Evolutionary conservation across 1,140 invertebrate genomes (phyloP), one percentile per base, ranked within the genome.

Genomic region (Tetragnatha versicolor): DNA sequence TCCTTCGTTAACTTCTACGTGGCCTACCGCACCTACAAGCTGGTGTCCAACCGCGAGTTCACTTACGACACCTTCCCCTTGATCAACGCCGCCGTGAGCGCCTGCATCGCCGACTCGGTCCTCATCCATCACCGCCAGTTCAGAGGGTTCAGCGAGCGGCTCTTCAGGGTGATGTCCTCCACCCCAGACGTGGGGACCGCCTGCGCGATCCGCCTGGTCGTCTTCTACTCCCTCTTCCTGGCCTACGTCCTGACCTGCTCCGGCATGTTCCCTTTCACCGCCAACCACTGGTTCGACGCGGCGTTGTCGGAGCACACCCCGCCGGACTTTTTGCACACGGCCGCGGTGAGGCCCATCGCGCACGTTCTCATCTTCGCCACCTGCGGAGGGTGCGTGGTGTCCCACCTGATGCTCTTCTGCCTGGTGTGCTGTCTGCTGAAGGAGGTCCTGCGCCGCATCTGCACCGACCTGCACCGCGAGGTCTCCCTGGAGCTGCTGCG

Each of bases 41-140:
- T 65, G 12, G 20, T 77, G 1, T 22, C 35, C 3, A 45, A 77
- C 25, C 65, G 22, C n/a, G 66, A 77, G 29, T 25, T 77, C n/a
- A 66, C 58, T 1, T 77, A 47, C 20, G 73, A 77, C 33, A 66
- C 55, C 14, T 77, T 66, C n/a, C 73, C 73, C 0, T 33, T 77
- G 20, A 77, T 77, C 27, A 77, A 77, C 17, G 73, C 60, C 4
- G 47, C 3, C 4, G 73, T 77, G 0, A 77, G 60, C 42, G 73
- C 73, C 1, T 51, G 73, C n/a, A 39, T 55, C 29, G 73, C 49
- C 4, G 37, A 77, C 22, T 53, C 45, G 14, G 42, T 77, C 0
- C 60, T 49, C 2, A 42, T 77, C 7, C 22, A 63, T 3, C 25
- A 42, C 4, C 31, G 35, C 9, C 49, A 77, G 14, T 77, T 65